A percentile compares a stretch with the other conserved stretches of the same genome.
Conservation (phyloP, 2,113 vertebrate species). For the Panthera uncia region DNA sequence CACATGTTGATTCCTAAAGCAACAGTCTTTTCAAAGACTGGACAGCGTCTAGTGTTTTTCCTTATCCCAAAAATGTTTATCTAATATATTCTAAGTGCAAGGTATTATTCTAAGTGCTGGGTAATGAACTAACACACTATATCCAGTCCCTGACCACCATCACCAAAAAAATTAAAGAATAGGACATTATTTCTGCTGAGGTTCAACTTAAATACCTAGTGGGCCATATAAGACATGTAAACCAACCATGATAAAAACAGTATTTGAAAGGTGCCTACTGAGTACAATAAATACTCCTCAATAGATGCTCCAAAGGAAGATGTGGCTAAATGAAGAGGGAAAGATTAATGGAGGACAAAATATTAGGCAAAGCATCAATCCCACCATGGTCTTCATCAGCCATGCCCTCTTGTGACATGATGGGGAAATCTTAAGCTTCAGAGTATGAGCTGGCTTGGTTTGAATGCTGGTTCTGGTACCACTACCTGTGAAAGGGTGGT, state of each 20-base stretch:
- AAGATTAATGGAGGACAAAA: not conserved
- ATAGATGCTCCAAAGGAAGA: not conserved
- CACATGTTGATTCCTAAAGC: not conserved
- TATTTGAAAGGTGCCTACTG: not conserved
- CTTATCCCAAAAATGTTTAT: not conserved
- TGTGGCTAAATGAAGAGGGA: not conserved
- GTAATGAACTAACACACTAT: not conserved
- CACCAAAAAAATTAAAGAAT: not conserved
- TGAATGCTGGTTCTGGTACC: not conserved
- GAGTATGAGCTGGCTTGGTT: not conserved
- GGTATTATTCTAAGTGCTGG: not conserved
- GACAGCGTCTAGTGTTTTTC: not conserved
- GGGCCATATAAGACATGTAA: not conserved
- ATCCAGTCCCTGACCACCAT: not conserved
- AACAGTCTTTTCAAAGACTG: not conserved
- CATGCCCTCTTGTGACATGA: accelerated
- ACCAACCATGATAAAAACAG: constrained; percentile 7
- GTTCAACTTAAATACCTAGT: not conserved
- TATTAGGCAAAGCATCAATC: not conserved
- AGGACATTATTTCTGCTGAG: not conserved
- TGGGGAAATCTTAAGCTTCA: not conserved
- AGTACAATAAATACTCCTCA: not conserved
- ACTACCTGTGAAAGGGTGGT: not conserved
- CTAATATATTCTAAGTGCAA: constrained; percentile 68
- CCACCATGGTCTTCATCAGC: not conserved